A percentile compares a stretch with the other conserved stretches of the same genome.
Conservation (phyloP, 2,888 invertebrate species). For the Tenthredo scrophulariae region DNA sequence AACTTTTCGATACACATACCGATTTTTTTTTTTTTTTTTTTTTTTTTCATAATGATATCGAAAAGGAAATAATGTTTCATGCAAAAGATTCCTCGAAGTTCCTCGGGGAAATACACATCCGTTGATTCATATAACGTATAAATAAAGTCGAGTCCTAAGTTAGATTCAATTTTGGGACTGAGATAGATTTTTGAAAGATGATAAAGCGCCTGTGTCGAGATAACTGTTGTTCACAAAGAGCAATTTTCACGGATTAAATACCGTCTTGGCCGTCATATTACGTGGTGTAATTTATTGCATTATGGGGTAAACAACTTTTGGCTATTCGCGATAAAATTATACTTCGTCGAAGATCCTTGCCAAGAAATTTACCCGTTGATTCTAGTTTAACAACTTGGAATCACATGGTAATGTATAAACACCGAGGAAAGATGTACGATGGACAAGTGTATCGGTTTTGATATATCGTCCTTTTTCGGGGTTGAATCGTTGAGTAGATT, state of each 20-base stretch:
- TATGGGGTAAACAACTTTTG: conserved; percentile 5
- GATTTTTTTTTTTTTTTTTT: too few relatives aligned
- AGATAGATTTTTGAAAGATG: background rate
- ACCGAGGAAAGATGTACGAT: background rate
- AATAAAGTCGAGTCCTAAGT: background rate
- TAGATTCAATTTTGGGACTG: background rate
- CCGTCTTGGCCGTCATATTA: background rate
- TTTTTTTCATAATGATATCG: too few relatives aligned
- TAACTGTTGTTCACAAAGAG: background rate
- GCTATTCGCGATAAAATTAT: background rate
- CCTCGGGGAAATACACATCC: background rate
- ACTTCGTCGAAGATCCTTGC: background rate
- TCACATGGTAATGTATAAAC: background rate
- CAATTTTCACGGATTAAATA: background rate
- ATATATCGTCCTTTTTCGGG: background rate
- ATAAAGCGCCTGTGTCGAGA: background rate
- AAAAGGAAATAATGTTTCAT: too few relatives aligned
- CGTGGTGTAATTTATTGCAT: background rate
- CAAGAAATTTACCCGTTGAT: background rate
- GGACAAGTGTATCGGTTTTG: background rate
- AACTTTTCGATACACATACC: too few relatives aligned
- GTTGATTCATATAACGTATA: background rate
- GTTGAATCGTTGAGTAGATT: background rate
- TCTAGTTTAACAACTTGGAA: background rate
- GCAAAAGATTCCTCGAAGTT: too few relatives aligned